Evolutionary conservation across 2,797 vertebrate genomes (phyloP).

Genomic region (Argyrosomus regius): DNA sequence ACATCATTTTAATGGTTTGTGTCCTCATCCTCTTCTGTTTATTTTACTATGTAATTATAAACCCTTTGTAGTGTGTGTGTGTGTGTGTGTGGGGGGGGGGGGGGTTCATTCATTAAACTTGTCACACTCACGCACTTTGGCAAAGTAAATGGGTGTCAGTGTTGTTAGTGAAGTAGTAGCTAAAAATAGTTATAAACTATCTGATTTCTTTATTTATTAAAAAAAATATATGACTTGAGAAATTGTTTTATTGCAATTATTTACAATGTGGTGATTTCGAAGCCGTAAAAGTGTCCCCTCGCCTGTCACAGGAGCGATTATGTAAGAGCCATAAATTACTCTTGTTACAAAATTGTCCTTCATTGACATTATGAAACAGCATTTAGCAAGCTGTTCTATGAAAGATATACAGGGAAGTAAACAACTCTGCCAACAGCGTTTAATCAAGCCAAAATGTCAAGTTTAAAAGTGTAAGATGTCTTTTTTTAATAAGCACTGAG

Average conservation of each 20-base stretch:
- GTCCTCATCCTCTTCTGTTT: conserved; percentile 22
- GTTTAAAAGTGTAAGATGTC: not conserved
- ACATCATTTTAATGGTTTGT: conserved; percentile 29
- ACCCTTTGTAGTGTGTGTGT: not conserved
- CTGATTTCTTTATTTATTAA: not conserved
- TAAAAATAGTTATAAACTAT: conserved; percentile 10
- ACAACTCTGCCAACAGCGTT: not conserved
- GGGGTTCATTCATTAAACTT: conserved; percentile 39
- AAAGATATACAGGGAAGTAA: not conserved
- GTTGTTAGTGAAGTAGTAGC: not conserved
- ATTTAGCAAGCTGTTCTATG: not conserved
- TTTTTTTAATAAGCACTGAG: not conserved
- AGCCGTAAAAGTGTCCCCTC: conserved; percentile 25
- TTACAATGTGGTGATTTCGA: conserved; percentile 59
- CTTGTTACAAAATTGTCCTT: conserved; percentile 1
- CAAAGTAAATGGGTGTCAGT: not conserved
- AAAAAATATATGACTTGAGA: not conserved
- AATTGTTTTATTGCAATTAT: conserved; percentile 41
- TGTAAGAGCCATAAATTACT: conserved; percentile 26
- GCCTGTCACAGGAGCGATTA: conserved; percentile 59
- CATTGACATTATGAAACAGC: conserved; percentile 21
- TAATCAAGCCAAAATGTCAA: not conserved
- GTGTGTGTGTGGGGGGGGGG: not conserved
- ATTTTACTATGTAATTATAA: not conserved
- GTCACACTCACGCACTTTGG: conserved; percentile 1